These are phyloP conservation scores for Eilema sororculum DNA, from an alignment of 2,888 invertebrate species.

Conservation along the genomic window DNA sequence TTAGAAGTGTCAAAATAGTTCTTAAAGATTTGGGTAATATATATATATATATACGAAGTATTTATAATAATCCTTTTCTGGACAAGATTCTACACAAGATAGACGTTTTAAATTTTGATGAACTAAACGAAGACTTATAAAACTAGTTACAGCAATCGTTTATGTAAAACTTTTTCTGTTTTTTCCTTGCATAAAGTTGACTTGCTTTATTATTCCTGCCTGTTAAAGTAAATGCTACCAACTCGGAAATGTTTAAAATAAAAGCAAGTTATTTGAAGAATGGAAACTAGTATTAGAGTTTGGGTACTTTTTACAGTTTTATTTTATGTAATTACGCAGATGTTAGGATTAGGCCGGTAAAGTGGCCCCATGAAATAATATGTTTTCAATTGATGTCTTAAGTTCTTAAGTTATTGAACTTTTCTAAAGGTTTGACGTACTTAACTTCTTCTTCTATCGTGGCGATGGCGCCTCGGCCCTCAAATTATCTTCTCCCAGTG, in stretches of 20 bases:
- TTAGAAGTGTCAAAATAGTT: constrained; percentile 3
- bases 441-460: too few relatives aligned
- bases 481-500: too few relatives aligned
- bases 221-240: neutral
- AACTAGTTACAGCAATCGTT: neutral
- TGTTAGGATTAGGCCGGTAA: too few relatives aligned
- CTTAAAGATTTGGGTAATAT: neutral
- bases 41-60: too few relatives aligned
- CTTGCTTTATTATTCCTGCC: neutral
- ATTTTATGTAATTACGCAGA: too few relatives aligned
- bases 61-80: neutral
- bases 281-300: too few relatives aligned
- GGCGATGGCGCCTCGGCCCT: too few relatives aligned
- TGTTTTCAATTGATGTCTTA: too few relatives aligned
- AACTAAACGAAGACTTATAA: neutral
- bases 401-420: too few relatives aligned
- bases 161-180: neutral
- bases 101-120: neutral
- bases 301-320: neutral
- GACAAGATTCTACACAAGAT: too few relatives aligned
- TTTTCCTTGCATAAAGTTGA: neutral
- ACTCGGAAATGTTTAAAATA: neutral
- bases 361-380: too few relatives aligned
- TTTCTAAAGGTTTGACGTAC: too few relatives aligned
- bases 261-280: neutral